Conservation (phyloP, 1,140 invertebrate species). For the Drosophila fuyamai region DNA sequence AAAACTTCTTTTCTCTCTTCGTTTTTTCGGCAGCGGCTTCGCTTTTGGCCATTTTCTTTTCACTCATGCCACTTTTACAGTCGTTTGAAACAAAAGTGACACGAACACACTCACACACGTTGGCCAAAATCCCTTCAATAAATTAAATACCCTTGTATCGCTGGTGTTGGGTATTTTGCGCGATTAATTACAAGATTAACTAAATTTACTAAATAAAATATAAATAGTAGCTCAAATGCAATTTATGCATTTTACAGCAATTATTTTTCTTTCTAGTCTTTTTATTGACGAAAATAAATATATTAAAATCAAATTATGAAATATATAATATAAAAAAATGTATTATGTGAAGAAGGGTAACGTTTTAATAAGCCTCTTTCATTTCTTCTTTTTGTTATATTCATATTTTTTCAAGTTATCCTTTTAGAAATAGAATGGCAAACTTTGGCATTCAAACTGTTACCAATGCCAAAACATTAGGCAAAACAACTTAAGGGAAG, state of each 20-base stretch:
- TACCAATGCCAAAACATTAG: slow-evolving; percentile 25
- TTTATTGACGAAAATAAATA: no score
- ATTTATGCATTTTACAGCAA: no score
- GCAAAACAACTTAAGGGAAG: background rate
- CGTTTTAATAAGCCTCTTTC: background rate
- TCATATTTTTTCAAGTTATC: background rate
- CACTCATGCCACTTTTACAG: slow-evolving; percentile 42
- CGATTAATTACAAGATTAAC: no score
- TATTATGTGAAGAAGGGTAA: no score
- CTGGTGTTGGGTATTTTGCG: background rate
- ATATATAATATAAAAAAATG: no score
- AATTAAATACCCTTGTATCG: slow-evolving; percentile 9
- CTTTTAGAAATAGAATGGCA: slow-evolving; percentile 32
- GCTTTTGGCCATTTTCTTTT: slow-evolving; percentile 63
- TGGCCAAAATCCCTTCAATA: background rate
- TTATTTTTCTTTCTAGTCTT: no score
- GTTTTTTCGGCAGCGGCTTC: slow-evolving; percentile 32
- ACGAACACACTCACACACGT: slow-evolving; percentile 18
- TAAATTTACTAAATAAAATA: no score
- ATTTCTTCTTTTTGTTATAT: no score
- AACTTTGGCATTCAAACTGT: slow-evolving; percentile 55
- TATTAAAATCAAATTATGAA: no score
- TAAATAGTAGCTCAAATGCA: no score
- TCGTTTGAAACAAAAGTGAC: slow-evolving; percentile 58
- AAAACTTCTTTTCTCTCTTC: slow-evolving; percentile 51